Evolutionary conservation across 2,113 vertebrate genomes (phyloP).

Genomic region (Hydropotes inermis): DNA sequence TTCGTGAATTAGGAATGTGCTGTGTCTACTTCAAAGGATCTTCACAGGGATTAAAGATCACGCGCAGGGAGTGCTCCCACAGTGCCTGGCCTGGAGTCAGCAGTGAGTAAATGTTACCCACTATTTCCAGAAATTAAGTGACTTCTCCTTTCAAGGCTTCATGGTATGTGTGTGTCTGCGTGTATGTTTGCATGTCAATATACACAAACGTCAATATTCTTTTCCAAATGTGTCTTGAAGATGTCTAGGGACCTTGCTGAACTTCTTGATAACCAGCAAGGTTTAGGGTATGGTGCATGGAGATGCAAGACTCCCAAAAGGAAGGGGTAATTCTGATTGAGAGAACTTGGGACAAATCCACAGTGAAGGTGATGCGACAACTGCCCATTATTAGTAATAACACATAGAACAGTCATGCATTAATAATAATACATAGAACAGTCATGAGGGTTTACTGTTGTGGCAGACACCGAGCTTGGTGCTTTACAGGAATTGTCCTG

Average conservation of each 20-base stretch:
- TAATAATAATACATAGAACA: background rate
- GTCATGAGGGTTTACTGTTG: background rate
- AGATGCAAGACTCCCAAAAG: background rate
- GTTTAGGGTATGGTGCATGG: accelerated
- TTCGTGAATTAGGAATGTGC: background rate
- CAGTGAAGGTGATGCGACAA: background rate
- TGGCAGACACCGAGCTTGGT: accelerated
- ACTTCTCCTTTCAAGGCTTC: background rate
- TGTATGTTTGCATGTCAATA: accelerated
- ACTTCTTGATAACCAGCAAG: background rate
- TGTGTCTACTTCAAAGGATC: background rate
- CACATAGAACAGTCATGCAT: background rate
- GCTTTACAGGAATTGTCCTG: background rate
- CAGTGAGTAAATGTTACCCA: accelerated
- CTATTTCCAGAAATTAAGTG: background rate
- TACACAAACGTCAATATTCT: background rate
- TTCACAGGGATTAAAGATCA: background rate
- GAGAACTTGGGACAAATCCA: background rate
- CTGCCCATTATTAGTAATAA: background rate
- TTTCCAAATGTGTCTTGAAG: background rate
- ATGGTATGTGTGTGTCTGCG: background rate
- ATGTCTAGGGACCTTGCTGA: background rate
- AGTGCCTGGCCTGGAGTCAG: background rate
- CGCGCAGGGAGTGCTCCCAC: accelerated
- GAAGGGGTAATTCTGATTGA: background rate